Evolutionary conservation across 2,888 invertebrate genomes (phyloP), one percentile per base, ranked within the genome.

Genomic region (Eledone cirrhosa): DNA sequence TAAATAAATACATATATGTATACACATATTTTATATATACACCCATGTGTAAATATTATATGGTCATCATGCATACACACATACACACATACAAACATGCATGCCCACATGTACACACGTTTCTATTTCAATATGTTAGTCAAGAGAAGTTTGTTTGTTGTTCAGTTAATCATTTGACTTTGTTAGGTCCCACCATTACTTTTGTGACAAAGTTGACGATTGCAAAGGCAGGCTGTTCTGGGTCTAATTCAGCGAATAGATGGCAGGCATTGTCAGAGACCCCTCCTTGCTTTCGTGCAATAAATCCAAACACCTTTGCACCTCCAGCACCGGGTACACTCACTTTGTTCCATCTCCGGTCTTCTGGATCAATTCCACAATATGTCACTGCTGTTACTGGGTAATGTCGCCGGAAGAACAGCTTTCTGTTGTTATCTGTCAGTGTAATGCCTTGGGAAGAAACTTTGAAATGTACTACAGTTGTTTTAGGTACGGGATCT

Each of bases 381-480:
- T 95, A 95, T 16, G 97, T 97, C 82, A 99, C 95, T 78, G 95
- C 94, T 88, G 94, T 93, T 78, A 96, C 95, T 22, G 98, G 96
- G 92, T 98, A 99, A 91, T 99, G 98, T 77, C 96, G 94, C 80
- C 98, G 93, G 93, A 97, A 97, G 93, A 96, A 96, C 81, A 92
- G 86, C 92, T 96, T 96, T 83, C 98, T 93, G 79, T 96, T 95
- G 89, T 97, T 95, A 91, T 99, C 99, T 48, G 99, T 99, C 84
- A 99, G 92, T 4, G 99, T 99, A 87, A 99, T 96, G 81, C 99
- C 99, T 90, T 98, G 97, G 77, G 95, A 95, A 86, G 97, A 96
- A 79, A 98, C 98, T 92, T 99, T 98, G 91, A 99, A 98, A 91
- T 98, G 98, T 8, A 98, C 97, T 81, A 95, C 93, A 4, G 94